Base-by-base conservation (phyloP, 2,113 vertebrate species). In the Calyptommatus sinebrachiatus region DNA sequence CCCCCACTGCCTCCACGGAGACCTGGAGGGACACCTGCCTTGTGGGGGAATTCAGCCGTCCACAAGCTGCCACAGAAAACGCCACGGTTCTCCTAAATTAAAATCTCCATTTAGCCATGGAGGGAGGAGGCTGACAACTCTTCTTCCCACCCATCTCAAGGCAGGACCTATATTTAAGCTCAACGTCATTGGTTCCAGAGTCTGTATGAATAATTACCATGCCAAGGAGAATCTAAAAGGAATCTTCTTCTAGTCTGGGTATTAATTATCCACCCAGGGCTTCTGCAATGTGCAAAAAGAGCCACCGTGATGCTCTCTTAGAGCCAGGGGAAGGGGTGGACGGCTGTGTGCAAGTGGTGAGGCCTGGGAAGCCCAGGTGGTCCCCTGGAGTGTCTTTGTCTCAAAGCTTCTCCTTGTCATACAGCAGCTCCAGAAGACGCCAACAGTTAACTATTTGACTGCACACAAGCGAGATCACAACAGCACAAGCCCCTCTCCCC, bases 181-280 rank as follows among this genome's bases (percentile, higher is more conserved):
- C 20, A 63, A 70, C 70, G 62, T 75, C 73, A 79, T 70, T 70
- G 65, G 41, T 73, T 79, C 63, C 3, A 8, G 20, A 61, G 68
- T 50, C 45, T 73, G 5, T 24, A 7, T 62, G 53, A 48, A 63
- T 83, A 46, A 83, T 72, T 68, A 66, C 21, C 60, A 78, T 67
- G 71, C 20, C 60, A 77, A 76, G 66, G 41, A 67, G 29, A 60
- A 53, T 77, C 75, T 77, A 82, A 83, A 83, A 78, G 70, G 60
- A 73, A 74, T 77, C 62, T 57, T 82, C 57, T 72, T 57, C 21
- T 63, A 16, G 70, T 46, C 11, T 24, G 18, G 28, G 31, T 46
- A 57, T 31, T 75, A 75, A 46, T 72, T 67, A 77, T 82, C 77
- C 26, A 20, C 29, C 14, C 18, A 53, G 8, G 28, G 48, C 22